Percentiles rank a stretch among this genome's conserved stretches.
Evolutionary conservation across 1,140 invertebrate species (phyloP).

Genomic region (Drosophila lacertosa): DNA sequence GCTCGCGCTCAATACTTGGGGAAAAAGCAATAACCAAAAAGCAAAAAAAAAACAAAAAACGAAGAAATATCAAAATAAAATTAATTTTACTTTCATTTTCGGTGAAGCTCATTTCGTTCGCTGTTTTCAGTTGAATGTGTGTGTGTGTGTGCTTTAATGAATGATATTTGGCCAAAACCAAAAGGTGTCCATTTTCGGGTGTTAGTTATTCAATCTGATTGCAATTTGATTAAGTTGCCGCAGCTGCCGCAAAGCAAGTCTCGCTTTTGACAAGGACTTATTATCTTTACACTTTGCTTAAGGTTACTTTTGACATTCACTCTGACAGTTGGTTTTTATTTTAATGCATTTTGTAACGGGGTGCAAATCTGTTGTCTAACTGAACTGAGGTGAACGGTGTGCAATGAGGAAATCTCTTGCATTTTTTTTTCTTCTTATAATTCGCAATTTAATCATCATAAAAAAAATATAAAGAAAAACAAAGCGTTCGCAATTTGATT

Average conservation of each 20-base stretch:
- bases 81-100: constrained; percentile 81
- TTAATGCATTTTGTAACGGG: constrained; percentile 30
- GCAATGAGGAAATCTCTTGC: constrained; percentile 70
- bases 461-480: constrained; percentile 2
- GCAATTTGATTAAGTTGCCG: constrained; percentile 49
- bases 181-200: constrained; percentile 44
- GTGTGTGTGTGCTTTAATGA: constrained; percentile 27
- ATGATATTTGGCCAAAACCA: constrained; percentile 38
- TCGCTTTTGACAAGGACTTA: not conserved
- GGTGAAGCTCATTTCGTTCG: constrained; percentile 53
- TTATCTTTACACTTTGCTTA: no score
- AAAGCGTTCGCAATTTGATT: constrained; percentile 21
- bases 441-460: constrained; percentile 38
- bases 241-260: constrained; percentile 29
- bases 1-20: constrained; percentile 33
- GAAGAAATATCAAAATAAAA: constrained; percentile 57
- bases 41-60: constrained; percentile 19
- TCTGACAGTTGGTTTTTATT: constrained; percentile 16
- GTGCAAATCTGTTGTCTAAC: constrained; percentile 21
- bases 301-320: not conserved
- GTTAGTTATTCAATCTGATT: constrained; percentile 52
- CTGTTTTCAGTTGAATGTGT: constrained; percentile 37
- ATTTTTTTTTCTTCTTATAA: constrained; percentile 15
- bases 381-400: constrained; percentile 51
- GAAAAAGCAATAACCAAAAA: constrained; percentile 29